Percentiles rank a stretch among this genome's conserved stretches.
phyloP scores from a whole-genome alignment of 1,140 invertebrate species.

The Drosophila athabasca region DNA sequence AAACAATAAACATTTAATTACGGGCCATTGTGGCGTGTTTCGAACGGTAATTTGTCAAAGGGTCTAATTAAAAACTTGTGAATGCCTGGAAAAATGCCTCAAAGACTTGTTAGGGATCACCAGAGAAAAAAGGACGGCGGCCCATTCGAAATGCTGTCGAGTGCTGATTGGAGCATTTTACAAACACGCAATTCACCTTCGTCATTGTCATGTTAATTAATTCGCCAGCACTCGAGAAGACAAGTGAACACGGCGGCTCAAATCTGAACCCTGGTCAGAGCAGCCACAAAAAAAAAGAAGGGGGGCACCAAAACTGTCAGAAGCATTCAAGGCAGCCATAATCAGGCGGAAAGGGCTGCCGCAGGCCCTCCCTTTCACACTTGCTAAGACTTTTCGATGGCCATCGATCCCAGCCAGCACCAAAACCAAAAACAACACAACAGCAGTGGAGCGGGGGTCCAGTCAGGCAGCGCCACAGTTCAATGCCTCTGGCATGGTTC shows the following conservation, averaged over 20 bases:
- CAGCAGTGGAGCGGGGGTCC: conserved; percentile 21
- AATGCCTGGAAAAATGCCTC: conserved; percentile 34
- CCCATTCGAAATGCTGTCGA: conserved; percentile 23
- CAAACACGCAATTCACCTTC: conserved; percentile 80
- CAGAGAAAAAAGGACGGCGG: conserved; percentile 19
- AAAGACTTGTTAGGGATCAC: conserved; percentile 31
- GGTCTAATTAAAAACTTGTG: conserved; percentile 77
- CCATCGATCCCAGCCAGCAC: conserved; percentile 50
- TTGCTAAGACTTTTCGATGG: conserved; percentile 74
- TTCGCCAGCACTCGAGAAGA: conserved; percentile 72
- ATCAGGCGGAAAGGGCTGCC: conserved; percentile 35
- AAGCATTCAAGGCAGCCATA: conserved; percentile 56
- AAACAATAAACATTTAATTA: conserved; percentile 80
- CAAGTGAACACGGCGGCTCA: conserved; percentile 59
- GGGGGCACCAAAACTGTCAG: conserved; percentile 57
- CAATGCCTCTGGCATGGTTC: conserved; percentile 70
- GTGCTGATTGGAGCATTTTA: conserved; percentile 48
- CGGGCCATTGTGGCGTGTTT: conserved; percentile 34
- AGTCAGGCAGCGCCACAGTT: conserved; percentile 60
- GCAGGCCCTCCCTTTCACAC: conserved; percentile 38
- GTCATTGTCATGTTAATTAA: conserved; percentile 83
- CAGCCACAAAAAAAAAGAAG: conserved; percentile 9
- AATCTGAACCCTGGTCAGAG: conserved; percentile 26
- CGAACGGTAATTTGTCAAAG: conserved; percentile 54
- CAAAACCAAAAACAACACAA: conserved; percentile 30